Evolutionary conservation across 2,113 vertebrate genomes (phyloP).

Genomic region (Nestor notabilis): DNA sequence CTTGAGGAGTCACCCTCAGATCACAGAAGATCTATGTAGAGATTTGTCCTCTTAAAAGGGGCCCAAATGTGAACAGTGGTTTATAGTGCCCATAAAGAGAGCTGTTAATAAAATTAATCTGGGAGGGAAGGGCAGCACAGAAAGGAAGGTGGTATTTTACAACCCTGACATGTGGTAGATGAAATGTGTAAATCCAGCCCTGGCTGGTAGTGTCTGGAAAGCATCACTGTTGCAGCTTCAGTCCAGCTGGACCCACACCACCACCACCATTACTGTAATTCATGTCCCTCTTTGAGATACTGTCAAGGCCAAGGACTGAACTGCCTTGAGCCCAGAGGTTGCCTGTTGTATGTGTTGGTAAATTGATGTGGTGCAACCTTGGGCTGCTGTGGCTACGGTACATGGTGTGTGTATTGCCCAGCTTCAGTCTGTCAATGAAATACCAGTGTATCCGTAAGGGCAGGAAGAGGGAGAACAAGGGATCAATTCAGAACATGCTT

Average conservation of each 20-base stretch:
- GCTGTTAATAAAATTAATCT: constrained; percentile 14
- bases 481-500: accelerated
- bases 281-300: accelerated
- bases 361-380: neutral
- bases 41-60: neutral
- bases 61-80: neutral
- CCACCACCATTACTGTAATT: neutral
- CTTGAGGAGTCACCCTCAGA: neutral
- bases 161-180: neutral
- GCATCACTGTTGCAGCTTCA: neutral
- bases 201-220: neutral
- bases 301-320: neutral
- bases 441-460: accelerated
- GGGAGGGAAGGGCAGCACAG: neutral
- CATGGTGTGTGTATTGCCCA: accelerated
- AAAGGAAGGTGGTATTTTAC: neutral
- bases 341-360: neutral
- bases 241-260: neutral
- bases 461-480: neutral
- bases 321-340: neutral
- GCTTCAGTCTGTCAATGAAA: neutral
- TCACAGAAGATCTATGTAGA: neutral
- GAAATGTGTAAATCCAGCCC: neutral
- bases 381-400: neutral
- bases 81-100: neutral